Evolutionary conservation across 2,113 vertebrate species (phyloP), one percentile per base, ranked within the genome.

Genomic region (Sturnira hondurensis): DNA sequence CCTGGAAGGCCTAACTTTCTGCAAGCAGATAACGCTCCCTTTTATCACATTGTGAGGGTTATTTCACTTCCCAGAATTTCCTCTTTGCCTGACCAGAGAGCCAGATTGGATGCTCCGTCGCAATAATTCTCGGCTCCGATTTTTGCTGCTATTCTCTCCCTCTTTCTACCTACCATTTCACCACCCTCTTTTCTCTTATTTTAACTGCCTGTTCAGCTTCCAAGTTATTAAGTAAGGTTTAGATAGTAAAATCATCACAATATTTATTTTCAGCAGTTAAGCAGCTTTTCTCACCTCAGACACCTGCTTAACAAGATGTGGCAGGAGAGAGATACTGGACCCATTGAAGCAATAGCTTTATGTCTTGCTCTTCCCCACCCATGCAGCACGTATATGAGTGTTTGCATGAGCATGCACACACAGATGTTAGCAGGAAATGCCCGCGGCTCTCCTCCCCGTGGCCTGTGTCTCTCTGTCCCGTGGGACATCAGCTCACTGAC

Each of bases 211-310:
- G 17, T 43, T 83, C 41, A 84, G 31, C 24, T 90, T 87, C 38
- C 11, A 65, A 54, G 36, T 38, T 50, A 54, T 58, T 90, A 74
- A 43, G 24, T 58, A 33, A 84, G 33, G 1, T 67, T 26, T 16
- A 50, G 45, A 33, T 73, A 31, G 54, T 86, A 47, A 80, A 97
- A 71, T 85, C 20, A 58, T 77, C 19, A 20, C 76, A 94, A 58
- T 58, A 50, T 43, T 86, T 93, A n/a, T 96, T 96, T 54, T 22
- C 73, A 54, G 63, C 19, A 90, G 67, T 88, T 58, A 41, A 71
- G 71, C 26, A 41, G 1, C 36, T 91, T 87, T 76, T 19, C 28
- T 28, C 47, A 11, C 65, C 17, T 77, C 67, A 31, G 58, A 58
- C 12, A 71, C 56, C 5, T 58, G 19, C 28, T 84, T 91, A 41